phyloP scores from a whole-genome alignment of 2,797 vertebrate species.

The Alca torda region DNA sequence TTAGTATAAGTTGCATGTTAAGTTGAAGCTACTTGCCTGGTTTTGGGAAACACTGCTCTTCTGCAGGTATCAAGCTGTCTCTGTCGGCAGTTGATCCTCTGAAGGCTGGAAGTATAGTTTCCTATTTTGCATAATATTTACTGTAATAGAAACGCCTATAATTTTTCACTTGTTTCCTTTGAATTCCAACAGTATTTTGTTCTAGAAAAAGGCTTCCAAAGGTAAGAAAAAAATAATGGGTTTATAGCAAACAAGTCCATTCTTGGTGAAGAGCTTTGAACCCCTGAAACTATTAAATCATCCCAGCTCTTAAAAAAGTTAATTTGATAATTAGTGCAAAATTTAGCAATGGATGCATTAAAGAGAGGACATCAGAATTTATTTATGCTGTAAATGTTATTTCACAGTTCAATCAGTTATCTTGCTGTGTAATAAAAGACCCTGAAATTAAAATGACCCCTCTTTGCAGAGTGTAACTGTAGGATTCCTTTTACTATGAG shows the following conservation, averaged over 20 bases:
- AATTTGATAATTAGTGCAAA: not conserved
- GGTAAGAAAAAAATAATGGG: not conserved
- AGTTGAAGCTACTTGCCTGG: not conserved
- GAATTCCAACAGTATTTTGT: not conserved
- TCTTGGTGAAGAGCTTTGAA: not conserved
- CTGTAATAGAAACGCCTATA: not conserved
- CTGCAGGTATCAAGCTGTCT: not conserved
- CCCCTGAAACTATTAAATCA: not conserved
- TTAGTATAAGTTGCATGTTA: not conserved
- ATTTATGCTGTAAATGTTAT: constrained; percentile 71
- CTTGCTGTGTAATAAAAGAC: constrained; percentile 70
- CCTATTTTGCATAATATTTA: not conserved
- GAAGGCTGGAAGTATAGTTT: not conserved
- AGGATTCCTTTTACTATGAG: constrained; percentile 54
- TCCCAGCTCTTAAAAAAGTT: not conserved
- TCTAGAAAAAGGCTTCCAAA: not conserved
- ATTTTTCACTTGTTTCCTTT: not conserved
- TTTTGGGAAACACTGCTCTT: not conserved
- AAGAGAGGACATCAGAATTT: constrained; percentile 49
- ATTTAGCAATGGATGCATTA: not conserved
- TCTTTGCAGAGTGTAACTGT: constrained; percentile 57
- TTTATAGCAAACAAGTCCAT: not conserved
- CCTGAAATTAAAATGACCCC: constrained; percentile 73
- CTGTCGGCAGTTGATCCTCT: not conserved
- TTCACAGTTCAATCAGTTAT: constrained; percentile 70